Evolutionary conservation across 2,888 invertebrate species (phyloP).

Genomic region (Apamea sordens): DNA sequence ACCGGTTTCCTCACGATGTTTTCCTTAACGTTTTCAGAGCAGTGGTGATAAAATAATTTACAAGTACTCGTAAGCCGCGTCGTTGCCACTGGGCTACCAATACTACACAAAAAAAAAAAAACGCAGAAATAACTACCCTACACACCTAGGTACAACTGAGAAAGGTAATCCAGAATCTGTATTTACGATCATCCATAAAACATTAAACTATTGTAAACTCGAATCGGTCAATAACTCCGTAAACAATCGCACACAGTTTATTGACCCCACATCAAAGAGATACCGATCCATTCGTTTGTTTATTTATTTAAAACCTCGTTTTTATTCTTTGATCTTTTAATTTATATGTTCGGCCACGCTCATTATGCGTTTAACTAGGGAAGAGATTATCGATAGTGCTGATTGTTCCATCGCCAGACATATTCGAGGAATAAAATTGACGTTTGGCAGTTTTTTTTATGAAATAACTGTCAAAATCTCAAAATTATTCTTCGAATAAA

Average conservation of each 20-base stretch:
- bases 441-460: too few relatives aligned
- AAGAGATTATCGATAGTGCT: not conserved
- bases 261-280: constrained; percentile 76
- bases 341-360: constrained; percentile 62
- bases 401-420: too few relatives aligned
- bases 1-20: too few relatives aligned
- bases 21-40: too few relatives aligned
- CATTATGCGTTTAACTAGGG: constrained; percentile 15
- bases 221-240: constrained; percentile 62
- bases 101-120: too few relatives aligned
- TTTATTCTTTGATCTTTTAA: constrained; percentile 71
- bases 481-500: too few relatives aligned
- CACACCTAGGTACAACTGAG: not conserved
- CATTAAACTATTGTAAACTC: constrained; percentile 50
- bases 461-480: too few relatives aligned
- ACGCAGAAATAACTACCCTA: too few relatives aligned
- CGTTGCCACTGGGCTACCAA: too few relatives aligned
- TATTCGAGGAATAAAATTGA: too few relatives aligned
- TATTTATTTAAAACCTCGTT: constrained; percentile 73
- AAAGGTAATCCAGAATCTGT: constrained; percentile 23
- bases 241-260: constrained; percentile 65
- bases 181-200: constrained; percentile 56
- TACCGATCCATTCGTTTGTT: constrained; percentile 55
- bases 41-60: too few relatives aligned
- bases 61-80: too few relatives aligned